A percentile compares a stretch with the other conserved stretches of the same genome.
These are phyloP conservation scores for Malurus leucopterus DNA, from an alignment of 2,797 vertebrate genomes.

Conservation along the genomic window DNA sequence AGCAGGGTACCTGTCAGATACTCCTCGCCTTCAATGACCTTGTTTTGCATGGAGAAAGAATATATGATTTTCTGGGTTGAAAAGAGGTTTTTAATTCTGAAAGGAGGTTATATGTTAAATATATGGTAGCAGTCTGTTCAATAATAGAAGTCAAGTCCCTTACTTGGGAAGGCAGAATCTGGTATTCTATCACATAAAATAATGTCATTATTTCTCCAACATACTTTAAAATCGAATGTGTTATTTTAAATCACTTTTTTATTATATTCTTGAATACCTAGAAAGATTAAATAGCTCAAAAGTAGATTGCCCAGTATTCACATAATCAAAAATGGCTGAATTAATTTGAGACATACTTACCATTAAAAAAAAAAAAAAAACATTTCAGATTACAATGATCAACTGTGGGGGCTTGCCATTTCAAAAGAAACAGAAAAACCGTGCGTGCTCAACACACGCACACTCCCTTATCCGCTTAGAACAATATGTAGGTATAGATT, in stretches of 20 bases:
- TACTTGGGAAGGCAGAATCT: background rate
- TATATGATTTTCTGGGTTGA: constrained; percentile 28
- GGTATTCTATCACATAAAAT: constrained; percentile 22
- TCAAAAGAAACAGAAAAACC: background rate
- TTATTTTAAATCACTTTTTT: constrained; percentile 20
- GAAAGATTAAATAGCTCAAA: background rate
- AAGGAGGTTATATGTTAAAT: constrained; percentile 43
- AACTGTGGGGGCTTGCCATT: background rate
- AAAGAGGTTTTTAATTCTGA: constrained; percentile 22
- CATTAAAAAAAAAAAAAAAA: background rate
- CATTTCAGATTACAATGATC: background rate
- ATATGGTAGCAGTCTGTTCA: constrained; percentile 16
- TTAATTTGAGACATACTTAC: background rate
- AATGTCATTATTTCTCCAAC: constrained; percentile 22
- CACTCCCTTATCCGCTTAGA: background rate
- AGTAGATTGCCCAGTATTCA: background rate
- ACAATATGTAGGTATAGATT: constrained; percentile 9
- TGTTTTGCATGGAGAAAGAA: constrained; percentile 25
- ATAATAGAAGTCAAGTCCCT: constrained; percentile 12
- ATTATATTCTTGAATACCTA: background rate
- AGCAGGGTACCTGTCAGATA: background rate
- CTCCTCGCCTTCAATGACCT: background rate
- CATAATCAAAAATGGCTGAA: background rate
- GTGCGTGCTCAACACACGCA: background rate
- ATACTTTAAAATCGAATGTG: background rate